phyloP scores from a whole-genome alignment of 2,797 vertebrate species.

The Pipistrellus pygmaeus region DNA sequence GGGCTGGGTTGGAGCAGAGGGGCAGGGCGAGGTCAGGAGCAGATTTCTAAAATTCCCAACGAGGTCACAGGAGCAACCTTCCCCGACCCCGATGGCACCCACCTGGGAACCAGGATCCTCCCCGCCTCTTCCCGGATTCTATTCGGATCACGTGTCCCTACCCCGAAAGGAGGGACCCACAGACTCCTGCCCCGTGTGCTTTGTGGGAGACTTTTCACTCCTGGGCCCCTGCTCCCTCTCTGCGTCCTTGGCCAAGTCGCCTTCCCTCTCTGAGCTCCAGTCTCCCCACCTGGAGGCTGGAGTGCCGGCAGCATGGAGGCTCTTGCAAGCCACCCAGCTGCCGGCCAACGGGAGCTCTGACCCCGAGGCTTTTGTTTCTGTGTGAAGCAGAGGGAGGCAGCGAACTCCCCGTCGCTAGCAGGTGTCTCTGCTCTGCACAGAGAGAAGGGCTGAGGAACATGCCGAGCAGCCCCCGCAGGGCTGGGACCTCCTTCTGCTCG shows the following conservation, averaged over 20 bases:
- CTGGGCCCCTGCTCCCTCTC: not conserved
- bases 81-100: not conserved
- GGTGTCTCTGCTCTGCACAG: constrained; percentile 26
- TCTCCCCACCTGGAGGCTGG: not conserved
- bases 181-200: not conserved
- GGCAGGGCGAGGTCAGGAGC: not conserved
- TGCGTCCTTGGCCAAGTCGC: not conserved
- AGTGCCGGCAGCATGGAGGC: not conserved
- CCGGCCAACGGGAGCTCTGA: not conserved
- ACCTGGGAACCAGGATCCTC: not conserved
- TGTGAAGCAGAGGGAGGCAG: not conserved
- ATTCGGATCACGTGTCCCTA: not conserved
- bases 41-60: constrained; percentile 15
- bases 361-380: not conserved
- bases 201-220: not conserved
- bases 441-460: constrained; percentile 27
- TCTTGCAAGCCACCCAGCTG: not conserved
- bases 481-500: constrained; percentile 78
- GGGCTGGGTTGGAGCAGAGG: not conserved
- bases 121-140: not conserved
- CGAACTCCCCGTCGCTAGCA: not conserved
- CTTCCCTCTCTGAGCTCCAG: not conserved
- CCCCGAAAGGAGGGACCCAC: not conserved
- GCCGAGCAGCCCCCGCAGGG: constrained; percentile 63
- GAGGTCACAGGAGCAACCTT: not conserved